Base-by-base conservation (phyloP, 2,888 invertebrate genomes). In the Dichetophora obliterata region DNA sequence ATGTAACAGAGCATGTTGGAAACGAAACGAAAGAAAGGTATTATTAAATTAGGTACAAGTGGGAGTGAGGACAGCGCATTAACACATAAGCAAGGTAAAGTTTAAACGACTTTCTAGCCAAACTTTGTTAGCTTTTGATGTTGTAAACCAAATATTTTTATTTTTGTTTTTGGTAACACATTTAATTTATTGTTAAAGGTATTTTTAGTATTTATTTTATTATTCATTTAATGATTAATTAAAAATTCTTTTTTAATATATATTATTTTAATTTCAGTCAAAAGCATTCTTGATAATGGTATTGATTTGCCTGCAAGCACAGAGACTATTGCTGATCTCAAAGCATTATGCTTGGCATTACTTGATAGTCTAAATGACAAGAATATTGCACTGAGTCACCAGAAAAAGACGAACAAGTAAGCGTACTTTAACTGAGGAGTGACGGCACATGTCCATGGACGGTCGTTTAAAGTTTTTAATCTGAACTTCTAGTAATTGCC, bases 311-410 rank as follows among this genome's bases (percentile, higher is more conserved):
- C 92, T 52, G 91, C 92, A 52, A 92, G 92, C 81, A 91, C 92
- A 14, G 92, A 93, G 81, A 94, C 94, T 1, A 91, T 94, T 79
- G 91, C 93, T 16, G 96, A 96, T 88, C 90, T 96, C 61, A 94
- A 94, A 83, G 93, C 94, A 1, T 89, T 96, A 22, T 94, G 95
- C 81, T 90, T 94, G 72, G 95, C 95, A 6, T 89, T 97, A 54
- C 91, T 96, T 83, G 96, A 97, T 86, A 93, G 95, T 66, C 90
- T 96, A 52, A 95, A 95, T 88, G 96, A 97, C 86, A 96, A 96
- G 89, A 94, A 94, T 69, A 91, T 95, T 77, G 96, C 96, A 1
- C 89, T 96, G 37, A 93, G 93, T 79, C 96, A 96, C 90, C 96
- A 96, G 84, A 93, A 95, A 84, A 95, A 95, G 89, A 94, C 96